Evolutionary conservation across 2,797 vertebrate species (phyloP), one percentile per base, ranked within the genome.

Genomic region (Protonibea diacanthus): DNA sequence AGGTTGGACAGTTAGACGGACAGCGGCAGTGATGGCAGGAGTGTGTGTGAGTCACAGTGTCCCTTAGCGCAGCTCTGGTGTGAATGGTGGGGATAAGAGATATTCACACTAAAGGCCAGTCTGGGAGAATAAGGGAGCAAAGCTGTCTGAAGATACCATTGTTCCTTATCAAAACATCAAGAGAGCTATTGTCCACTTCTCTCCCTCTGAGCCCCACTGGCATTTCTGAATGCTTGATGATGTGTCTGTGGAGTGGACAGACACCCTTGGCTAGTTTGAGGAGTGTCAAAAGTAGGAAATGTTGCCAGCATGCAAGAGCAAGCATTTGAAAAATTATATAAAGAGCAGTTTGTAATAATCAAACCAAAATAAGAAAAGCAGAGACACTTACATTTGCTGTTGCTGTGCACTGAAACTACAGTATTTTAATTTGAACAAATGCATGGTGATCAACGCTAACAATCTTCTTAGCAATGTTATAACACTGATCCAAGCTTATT

Each of bases 161-260:
- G 94, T 95, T 91, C 65, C 87, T 91, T 95, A 95, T 95, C 93
- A 76, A 86, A 93, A 94, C 90, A 95, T 95, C 92, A 83, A 87
- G 82, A 90, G 87, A 64, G 77, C 91, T 80, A 90, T 95, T 95
- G 93, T 95, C 75, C 88, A 72, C 81, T 61, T 90, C 84, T 86
- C 86, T 91, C 87, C 86, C 91, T 90, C 82, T 85, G 92, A 89
- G 85, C 71, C 73, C 78, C 76, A 13, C 79, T 95, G 94, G 90
- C 95, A 95, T 95, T 95, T 95, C 88, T 94, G 88, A 93, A 85
- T 57, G 80, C 78, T 90, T 62, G 78, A 76, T 87, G 64, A 90
- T 80, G 91, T 76, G 65, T 77, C 83, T n/a, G n/a, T n/a, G n/a
- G n/a, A 84, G 56, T 69, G 82, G 88, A 87, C 87, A 79, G 70